Percentiles rank a stretch among this genome's conserved stretches.
Evolutionary conservation across 2,888 invertebrate genomes (phyloP).

Genomic region (Lasius platythorax): DNA sequence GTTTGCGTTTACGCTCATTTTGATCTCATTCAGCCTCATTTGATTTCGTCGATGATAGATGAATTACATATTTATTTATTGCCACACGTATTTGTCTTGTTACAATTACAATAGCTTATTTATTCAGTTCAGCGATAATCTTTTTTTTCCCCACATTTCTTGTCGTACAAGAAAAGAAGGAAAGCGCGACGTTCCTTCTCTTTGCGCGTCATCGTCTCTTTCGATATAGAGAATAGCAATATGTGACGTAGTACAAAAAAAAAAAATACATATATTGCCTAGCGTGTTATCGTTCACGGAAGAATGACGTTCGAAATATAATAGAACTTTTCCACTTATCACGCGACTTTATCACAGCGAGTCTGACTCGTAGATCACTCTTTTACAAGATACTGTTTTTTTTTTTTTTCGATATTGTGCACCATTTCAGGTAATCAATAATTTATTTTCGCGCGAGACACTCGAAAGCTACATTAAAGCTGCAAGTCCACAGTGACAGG

Average conservation of each 20-base stretch:
- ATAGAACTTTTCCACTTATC: constrained; percentile 31
- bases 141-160: not conserved
- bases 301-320: constrained; percentile 27
- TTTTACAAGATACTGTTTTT: constrained; percentile 21
- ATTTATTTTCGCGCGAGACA: constrained; percentile 15
- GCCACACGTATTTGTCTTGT: not conserved
- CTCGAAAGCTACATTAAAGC: not conserved
- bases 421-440: constrained; percentile 12
- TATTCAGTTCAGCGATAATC: not conserved
- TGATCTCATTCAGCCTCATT: constrained; percentile 57
- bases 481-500: not conserved
- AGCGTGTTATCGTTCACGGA: constrained; percentile 28
- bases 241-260: constrained; percentile 54
- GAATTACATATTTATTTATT: constrained; percentile 22
- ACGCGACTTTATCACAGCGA: constrained; percentile 23
- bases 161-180: not conserved
- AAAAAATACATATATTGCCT: constrained; percentile 40
- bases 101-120: not conserved
- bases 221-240: constrained; percentile 47
- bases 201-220: constrained; percentile 26
- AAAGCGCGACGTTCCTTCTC: not conserved
- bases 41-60: not conserved
- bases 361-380: constrained; percentile 19
- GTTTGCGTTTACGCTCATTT: constrained; percentile 41
- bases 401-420: constrained; percentile 8